phyloP scores from a whole-genome alignment of 2,113 vertebrate species.

The Apteryx mantelli region DNA sequence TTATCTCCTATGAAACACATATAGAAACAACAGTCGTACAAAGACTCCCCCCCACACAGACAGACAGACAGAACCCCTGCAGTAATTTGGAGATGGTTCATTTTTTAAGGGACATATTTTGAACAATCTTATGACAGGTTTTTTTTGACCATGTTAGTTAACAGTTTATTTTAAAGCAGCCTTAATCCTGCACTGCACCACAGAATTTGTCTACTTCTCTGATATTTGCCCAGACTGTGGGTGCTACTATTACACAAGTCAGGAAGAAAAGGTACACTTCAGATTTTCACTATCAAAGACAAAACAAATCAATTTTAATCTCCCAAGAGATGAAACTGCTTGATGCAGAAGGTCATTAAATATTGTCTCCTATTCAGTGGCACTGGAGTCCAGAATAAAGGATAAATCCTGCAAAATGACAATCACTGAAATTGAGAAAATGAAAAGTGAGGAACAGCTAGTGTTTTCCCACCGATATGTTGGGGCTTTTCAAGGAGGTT shows the following conservation, averaged over 20 bases:
- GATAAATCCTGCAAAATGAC: background rate
- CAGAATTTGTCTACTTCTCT: background rate
- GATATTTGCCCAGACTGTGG: background rate
- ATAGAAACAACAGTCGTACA: background rate
- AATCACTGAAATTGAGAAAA: background rate
- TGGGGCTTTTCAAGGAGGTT: background rate
- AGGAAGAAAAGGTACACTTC: background rate
- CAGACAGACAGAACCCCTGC: background rate
- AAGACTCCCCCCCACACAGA: background rate
- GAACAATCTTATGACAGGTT: background rate
- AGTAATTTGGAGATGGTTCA: background rate
- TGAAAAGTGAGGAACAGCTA: background rate
- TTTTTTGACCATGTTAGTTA: background rate
- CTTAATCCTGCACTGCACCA: background rate
- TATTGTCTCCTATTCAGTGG: background rate
- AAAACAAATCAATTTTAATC: conserved; percentile 34
- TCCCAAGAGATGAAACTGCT: conserved; percentile 33
- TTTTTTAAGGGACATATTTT: background rate
- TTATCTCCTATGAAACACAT: background rate
- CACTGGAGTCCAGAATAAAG: background rate
- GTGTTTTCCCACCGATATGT: background rate
- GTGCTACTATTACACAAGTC: background rate
- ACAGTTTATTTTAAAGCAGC: background rate
- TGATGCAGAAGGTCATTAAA: conserved; percentile 25
- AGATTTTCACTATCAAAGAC: conserved; percentile 25